These are phyloP conservation scores for Caenorhabditis drosophilae DNA, from an alignment of 2,888 invertebrate species.

Conservation along the genomic window DNA sequence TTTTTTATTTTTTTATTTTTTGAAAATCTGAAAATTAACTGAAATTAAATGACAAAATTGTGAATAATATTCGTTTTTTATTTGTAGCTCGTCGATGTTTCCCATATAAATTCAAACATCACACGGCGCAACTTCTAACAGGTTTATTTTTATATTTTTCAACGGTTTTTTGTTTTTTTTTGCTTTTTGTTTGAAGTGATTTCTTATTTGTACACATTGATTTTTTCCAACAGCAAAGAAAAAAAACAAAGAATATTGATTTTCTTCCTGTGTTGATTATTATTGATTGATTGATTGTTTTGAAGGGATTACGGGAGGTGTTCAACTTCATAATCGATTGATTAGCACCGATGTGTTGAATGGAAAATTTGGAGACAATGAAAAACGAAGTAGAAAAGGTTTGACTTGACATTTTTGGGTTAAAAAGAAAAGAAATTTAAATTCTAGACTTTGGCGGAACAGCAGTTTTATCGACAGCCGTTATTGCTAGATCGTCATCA, in stretches of 20 bases:
- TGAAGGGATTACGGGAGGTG: conserved; percentile 41
- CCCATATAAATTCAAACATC: conserved; percentile 68
- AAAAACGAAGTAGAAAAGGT: conserved; percentile 54
- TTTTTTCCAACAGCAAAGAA: too few species aligned
- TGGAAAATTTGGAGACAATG: conserved; percentile 72
- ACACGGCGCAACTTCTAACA: conserved; percentile 67
- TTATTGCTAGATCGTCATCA: conserved; percentile 70
- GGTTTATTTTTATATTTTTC: too few species aligned
- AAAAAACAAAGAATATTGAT: too few species aligned
- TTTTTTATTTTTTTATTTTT: too few species aligned
- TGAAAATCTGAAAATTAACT: too few species aligned
- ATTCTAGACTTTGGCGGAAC: conserved; percentile 48
- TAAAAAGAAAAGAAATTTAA: background rate
- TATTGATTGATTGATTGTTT: too few species aligned
- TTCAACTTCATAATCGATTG: conserved; percentile 76
- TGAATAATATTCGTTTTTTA: too few species aligned
- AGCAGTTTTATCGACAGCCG: conserved; percentile 69
- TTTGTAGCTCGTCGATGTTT: conserved; percentile 63
- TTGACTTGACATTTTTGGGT: conserved; percentile 7
- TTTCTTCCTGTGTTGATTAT: too few species aligned
- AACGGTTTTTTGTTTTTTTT: too few species aligned
- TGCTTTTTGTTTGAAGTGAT: conserved; percentile 8
- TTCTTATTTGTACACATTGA: background rate
- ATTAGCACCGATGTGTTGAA: conserved; percentile 96
- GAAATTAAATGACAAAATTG: too few species aligned